These are phyloP conservation scores for Palythoa grandis DNA, from an alignment of 92 coral and sea anemone species.

Conservation along the genomic window DNA sequence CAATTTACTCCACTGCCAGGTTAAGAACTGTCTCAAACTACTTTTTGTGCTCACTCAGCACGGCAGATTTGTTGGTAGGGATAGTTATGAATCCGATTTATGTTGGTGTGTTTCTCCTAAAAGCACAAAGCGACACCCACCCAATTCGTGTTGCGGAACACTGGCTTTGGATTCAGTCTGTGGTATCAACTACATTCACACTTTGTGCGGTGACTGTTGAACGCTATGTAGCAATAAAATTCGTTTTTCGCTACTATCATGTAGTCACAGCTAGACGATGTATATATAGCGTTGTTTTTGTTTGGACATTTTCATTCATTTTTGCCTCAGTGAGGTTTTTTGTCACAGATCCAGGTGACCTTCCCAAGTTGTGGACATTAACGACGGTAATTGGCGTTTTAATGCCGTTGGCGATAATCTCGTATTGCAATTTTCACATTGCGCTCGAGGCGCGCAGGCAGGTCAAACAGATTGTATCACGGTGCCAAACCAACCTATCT, in stretches of 20 bases:
- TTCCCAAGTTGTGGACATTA: constrained; percentile 72
- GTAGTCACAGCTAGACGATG: constrained; percentile 54
- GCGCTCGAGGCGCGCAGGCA: constrained; percentile 64
- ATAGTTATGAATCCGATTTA: constrained; percentile 53
- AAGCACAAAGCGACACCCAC: constrained; percentile 46
- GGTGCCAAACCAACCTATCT: constrained; percentile 44
- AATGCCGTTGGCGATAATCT: constrained; percentile 61
- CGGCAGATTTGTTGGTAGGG: constrained; percentile 53
- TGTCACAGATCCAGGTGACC: constrained; percentile 40
- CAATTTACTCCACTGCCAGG: constrained; percentile 43
- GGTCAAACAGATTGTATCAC: constrained; percentile 54
- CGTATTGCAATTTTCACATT: constrained; percentile 67
- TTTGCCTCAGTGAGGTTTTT: constrained; percentile 62
- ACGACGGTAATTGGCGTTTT: constrained; percentile 60
- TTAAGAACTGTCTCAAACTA: constrained; percentile 53
- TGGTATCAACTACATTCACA: constrained; percentile 72
- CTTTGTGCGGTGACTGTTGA: constrained; percentile 80
- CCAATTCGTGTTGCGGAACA: constrained; percentile 54
- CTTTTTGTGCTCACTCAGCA: constrained; percentile 49
- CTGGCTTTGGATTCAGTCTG: constrained; percentile 82
- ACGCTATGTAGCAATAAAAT: constrained; percentile 67
- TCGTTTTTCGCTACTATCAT: constrained; percentile 53
- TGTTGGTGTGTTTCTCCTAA: constrained; percentile 44
- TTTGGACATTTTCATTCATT: constrained; percentile 70
- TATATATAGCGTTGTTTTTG: constrained; percentile 31